Conservation (phyloP, 2,113 vertebrate species). For the Corvus moneduloides region DNA sequence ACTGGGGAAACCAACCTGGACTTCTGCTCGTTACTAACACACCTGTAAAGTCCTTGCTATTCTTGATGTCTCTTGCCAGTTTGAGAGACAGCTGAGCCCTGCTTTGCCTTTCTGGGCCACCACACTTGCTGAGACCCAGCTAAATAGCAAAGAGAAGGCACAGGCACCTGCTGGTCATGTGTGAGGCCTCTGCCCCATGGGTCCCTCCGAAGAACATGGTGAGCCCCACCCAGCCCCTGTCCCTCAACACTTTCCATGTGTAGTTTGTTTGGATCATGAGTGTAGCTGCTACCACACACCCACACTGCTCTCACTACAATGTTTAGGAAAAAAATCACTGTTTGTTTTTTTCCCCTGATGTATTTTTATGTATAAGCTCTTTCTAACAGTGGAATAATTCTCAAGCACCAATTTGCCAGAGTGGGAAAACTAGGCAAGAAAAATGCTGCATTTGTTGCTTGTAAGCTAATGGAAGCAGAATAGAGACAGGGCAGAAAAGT, state of each 20-base stretch:
- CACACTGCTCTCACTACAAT: not conserved
- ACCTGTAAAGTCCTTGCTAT: not conserved
- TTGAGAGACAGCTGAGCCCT: not conserved
- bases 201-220: not conserved
- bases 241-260: not conserved
- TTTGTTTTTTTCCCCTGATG: not conserved
- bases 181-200: not conserved
- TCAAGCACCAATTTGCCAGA: not conserved
- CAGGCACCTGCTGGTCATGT: not conserved
- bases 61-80: not conserved
- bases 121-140: not conserved
- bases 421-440: not conserved
- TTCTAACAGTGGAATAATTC: not conserved
- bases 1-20: not conserved
- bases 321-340: not conserved
- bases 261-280: not conserved
- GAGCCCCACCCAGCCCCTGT: fast-evolving
- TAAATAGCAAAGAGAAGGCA: not conserved
- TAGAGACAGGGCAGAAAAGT: not conserved
- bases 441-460: not conserved
- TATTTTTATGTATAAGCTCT: not conserved
- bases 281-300: not conserved
- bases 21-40: not conserved
- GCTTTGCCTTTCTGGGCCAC: not conserved
- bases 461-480: not conserved